These are phyloP conservation scores for Formica aserva DNA, from an alignment of 2,888 invertebrate genomes.

Conservation along the genomic window DNA sequence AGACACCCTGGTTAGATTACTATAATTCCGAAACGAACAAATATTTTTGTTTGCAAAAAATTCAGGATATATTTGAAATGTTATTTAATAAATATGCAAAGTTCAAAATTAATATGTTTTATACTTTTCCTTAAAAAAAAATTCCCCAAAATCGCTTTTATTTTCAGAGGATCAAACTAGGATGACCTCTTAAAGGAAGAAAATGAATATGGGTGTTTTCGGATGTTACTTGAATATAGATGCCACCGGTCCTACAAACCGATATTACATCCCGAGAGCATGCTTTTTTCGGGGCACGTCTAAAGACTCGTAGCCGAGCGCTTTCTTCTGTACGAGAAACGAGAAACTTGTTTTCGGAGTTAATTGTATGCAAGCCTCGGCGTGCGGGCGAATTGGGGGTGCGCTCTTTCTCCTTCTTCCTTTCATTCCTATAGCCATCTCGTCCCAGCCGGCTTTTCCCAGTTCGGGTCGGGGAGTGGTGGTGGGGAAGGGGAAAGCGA, in stretches of 20 bases:
- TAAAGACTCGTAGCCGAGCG: not conserved
- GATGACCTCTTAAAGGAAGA: not conserved
- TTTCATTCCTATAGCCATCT: slow-evolving; percentile 13
- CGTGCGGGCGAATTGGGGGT: not conserved
- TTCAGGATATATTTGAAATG: no score
- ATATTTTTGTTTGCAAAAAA: no score
- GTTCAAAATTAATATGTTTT: no score
- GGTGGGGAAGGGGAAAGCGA: not conserved
- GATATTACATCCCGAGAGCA: not conserved
- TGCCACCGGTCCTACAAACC: not conserved
- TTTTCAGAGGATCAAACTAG: no score
- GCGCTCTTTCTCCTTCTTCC: slow-evolving; percentile 7
- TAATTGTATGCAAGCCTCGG: slow-evolving; percentile 43
- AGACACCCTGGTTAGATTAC: no score
- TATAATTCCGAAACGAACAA: no score
- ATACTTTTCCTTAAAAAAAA: no score
- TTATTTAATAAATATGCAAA: no score
- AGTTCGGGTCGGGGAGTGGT: not conserved
- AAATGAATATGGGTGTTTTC: not conserved
- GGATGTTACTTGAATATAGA: not conserved
- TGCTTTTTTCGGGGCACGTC: not conserved
- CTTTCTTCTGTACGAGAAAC: not conserved
- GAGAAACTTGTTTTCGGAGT: slow-evolving; percentile 46
- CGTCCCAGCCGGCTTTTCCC: slow-evolving; percentile 39
- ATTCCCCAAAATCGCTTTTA: no score